Evolutionary conservation across 1,140 invertebrate species (phyloP), one percentile per base, ranked within the genome.

Genomic region (Phymorhynchus buccinoides): DNA sequence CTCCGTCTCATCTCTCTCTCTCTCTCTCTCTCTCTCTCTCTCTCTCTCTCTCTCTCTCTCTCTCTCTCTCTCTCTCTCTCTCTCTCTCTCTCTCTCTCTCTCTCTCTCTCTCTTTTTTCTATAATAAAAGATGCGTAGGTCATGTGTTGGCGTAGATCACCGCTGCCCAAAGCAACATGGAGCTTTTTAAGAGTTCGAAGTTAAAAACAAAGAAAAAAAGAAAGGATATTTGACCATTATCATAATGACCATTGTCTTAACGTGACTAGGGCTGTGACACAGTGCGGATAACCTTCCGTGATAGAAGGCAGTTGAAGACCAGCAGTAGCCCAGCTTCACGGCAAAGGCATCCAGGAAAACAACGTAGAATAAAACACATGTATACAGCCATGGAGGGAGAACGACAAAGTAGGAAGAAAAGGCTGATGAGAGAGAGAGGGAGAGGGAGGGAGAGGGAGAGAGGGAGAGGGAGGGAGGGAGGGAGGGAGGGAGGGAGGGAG

Each of bases 11-110:
- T 42, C 37, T 78, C 30, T 73, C 71, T 9, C 2, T 78, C 75
- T 37, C 75, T 35, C 75, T 41, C 75, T 78, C n/a, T 35, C 75
- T 78, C 75, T 2, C 75, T 22, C 75, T 73, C 35, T 32, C 35
- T 32, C n/a, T 73, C 71, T 37, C n/a, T 37, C 71, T 32, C 35
- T 73, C 3, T 9, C 71, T 73, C 71, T 41, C 75, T 3, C 35
- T 78, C 35, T 41, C 35, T 78, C 32, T 2, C 35, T 78, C 32
- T 78, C 75, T 41, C 75, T 71, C 18, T 71, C 18, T 71, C 66
- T 71, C 18, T 14, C 14, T 14, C 18, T 71, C n/a, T 14, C n/a
- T 9, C 7, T 71, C n/a, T 9, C 18, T 9, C n/a, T 71, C n/a
- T 9, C 12, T 71, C 7, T 9, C 9, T 71, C 66, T 71, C n/a